These are phyloP conservation scores for Samia ricini DNA, from an alignment of 1,140 invertebrate genomes.

Conservation along the genomic window DNA sequence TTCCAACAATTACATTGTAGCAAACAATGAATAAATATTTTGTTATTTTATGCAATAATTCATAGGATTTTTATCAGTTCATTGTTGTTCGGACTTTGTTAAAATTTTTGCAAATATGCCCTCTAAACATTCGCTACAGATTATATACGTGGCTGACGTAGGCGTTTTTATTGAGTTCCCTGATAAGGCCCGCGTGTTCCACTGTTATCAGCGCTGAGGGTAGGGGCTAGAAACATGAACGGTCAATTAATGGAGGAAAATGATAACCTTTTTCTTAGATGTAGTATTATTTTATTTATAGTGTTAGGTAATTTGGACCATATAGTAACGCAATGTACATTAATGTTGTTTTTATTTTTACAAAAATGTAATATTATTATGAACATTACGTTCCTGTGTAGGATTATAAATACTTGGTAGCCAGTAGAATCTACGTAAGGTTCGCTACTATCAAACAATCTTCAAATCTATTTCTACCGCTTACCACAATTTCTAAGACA, in stretches of 20 bases:
- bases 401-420: too few species aligned
- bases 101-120: neutral
- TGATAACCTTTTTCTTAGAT: neutral
- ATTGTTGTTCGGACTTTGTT: too few species aligned
- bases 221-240: neutral
- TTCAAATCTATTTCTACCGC: too few species aligned
- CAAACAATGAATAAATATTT: too few species aligned
- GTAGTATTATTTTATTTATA: neutral
- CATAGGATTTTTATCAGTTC: too few species aligned
- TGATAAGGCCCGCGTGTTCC: conserved; percentile 40
- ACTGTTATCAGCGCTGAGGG: conserved; percentile 27
- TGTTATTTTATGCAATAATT: too few species aligned
- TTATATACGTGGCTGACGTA: neutral
- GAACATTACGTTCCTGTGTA: too few species aligned
- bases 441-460: too few species aligned
- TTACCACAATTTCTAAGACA: too few species aligned
- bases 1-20: too few species aligned
- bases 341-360: neutral
- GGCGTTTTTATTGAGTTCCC: conserved; percentile 1
- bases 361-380: too few species aligned
- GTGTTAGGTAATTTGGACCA: neutral
- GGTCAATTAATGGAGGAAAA: conserved; percentile 6
- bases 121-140: neutral
- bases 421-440: too few species aligned
- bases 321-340: neutral